Evolutionary conservation across 2,113 vertebrate species (phyloP).

Genomic region (Pogona vitticeps): DNA sequence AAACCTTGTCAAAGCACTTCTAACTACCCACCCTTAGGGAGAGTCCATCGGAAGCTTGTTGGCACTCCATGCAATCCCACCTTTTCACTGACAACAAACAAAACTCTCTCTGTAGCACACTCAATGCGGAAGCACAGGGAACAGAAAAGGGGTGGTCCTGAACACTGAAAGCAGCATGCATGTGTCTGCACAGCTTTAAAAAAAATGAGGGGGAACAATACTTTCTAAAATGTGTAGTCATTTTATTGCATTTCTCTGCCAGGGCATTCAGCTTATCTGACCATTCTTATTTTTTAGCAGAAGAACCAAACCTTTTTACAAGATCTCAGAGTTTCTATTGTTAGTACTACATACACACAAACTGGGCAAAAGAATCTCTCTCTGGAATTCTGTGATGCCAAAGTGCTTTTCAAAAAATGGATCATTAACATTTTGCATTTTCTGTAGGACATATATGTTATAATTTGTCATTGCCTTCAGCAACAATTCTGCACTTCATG

Average conservation of each 20-base stretch:
- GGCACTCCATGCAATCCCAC: conserved; percentile 72
- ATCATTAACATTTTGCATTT: neutral
- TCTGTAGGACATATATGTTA: neutral
- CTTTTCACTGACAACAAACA: conserved; percentile 64
- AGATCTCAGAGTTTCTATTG: neutral
- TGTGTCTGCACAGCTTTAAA: neutral
- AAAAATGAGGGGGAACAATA: neutral
- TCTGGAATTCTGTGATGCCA: neutral
- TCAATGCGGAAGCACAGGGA: conserved; percentile 43
- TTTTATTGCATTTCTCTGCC: neutral
- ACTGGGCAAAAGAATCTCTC: neutral
- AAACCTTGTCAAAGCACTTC: conserved; percentile 85
- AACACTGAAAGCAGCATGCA: neutral
- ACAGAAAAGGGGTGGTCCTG: conserved; percentile 2
- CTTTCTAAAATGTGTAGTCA: neutral
- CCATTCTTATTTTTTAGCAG: neutral
- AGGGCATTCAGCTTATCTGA: neutral
- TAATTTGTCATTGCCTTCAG: neutral
- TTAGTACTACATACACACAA: neutral
- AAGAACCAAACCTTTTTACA: neutral
- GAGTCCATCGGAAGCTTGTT: conserved; percentile 69
- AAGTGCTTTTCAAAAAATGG: neutral
- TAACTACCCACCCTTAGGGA: conserved; percentile 81
- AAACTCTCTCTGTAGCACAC: conserved; percentile 49
- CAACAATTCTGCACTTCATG: neutral